These are phyloP conservation scores for Cuculus canorus DNA, from an alignment of 2,797 vertebrate genomes.

Conservation along the genomic window DNA sequence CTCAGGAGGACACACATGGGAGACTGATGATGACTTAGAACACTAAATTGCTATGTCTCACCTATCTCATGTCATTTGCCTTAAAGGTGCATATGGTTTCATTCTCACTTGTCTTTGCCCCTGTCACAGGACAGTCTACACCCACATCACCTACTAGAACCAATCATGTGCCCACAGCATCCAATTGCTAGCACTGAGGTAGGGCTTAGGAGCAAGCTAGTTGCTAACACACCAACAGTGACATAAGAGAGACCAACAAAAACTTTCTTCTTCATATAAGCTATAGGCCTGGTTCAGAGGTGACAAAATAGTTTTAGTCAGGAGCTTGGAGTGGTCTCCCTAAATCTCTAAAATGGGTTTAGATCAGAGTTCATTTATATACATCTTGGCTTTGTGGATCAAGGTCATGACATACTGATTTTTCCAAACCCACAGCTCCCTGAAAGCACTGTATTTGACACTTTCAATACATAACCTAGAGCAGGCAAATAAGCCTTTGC, in stretches of 20 bases:
- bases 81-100: background rate
- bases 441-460: background rate
- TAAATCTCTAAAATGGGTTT: background rate
- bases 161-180: rapidly evolving
- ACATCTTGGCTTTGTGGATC: background rate
- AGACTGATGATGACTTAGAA: background rate
- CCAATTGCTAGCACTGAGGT: background rate
- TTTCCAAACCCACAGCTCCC: background rate
- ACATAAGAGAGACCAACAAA: background rate
- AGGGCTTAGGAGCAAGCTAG: background rate
- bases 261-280: background rate
- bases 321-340: background rate
- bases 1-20: background rate
- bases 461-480: background rate
- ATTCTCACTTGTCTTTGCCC: background rate
- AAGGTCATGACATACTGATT: background rate
- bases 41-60: background rate
- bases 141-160: background rate
- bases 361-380: background rate
- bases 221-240: background rate
- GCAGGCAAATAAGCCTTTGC: background rate
- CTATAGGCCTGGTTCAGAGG: background rate
- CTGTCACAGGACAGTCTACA: background rate
- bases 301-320: background rate
- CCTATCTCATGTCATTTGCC: background rate